Percentiles rank a stretch among this genome's conserved stretches.
phyloP scores from a whole-genome alignment of 2,888 invertebrate species.

The Cosmorhoe ocellata region DNA sequence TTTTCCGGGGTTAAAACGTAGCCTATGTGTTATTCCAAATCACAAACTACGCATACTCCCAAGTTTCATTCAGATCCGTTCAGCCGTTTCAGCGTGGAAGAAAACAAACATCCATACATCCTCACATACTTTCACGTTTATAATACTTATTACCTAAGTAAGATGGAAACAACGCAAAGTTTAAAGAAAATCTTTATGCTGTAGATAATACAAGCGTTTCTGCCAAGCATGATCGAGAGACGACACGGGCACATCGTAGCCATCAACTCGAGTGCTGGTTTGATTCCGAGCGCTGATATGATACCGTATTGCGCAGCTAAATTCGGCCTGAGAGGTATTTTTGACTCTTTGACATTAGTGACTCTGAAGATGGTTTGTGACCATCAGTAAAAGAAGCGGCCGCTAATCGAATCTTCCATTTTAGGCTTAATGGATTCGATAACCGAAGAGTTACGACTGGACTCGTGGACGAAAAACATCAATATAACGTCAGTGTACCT shows the following conservation, averaged over 20 bases:
- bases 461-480: constrained; percentile 71
- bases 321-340: constrained; percentile 67
- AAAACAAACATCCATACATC: too few relatives aligned
- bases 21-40: too few relatives aligned
- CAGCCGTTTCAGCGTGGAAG: too few relatives aligned
- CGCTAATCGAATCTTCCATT: neutral
- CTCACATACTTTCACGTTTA: too few relatives aligned
- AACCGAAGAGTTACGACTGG: constrained; percentile 67
- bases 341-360: too few relatives aligned
- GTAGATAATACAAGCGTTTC: constrained; percentile 72
- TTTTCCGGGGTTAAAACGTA: too few relatives aligned
- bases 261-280: constrained; percentile 70
- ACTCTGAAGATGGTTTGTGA: too few relatives aligned
- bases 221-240: constrained; percentile 73
- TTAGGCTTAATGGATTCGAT: constrained; percentile 73
- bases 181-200: constrained; percentile 1
- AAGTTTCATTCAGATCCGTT: too few relatives aligned
- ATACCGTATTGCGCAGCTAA: constrained; percentile 74
- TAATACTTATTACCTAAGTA: too few relatives aligned
- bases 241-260: constrained; percentile 72
- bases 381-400: too few relatives aligned
- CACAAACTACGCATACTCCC: too few relatives aligned
- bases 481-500: constrained; percentile 70
- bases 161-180: too few relatives aligned
- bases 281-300: constrained; percentile 69